A percentile compares a stretch with the other conserved stretches of the same genome.
Conservation (phyloP, 2,113 vertebrate species). For the Tauraco erythrolophus region DNA sequence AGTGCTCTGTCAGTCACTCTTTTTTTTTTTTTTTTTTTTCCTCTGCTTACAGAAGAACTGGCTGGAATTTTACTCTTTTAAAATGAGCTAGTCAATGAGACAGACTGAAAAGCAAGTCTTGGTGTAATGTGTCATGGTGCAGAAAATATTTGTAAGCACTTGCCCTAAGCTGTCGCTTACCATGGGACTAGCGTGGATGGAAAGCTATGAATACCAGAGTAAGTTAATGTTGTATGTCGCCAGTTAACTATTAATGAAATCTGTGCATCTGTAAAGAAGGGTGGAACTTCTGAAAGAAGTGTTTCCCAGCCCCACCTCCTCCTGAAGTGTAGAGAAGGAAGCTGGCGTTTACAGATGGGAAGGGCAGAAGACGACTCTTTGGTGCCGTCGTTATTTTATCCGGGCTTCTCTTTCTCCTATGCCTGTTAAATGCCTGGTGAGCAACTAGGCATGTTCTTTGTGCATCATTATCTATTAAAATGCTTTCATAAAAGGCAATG, state of each 20-base stretch:
- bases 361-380: constrained; percentile 35
- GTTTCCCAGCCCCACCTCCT: constrained; percentile 67
- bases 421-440: neutral
- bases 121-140: neutral
- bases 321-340: constrained; percentile 31
- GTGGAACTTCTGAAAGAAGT: constrained; percentile 46
- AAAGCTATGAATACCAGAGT: constrained; percentile 21
- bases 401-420: neutral
- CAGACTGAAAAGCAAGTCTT: neutral
- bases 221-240: constrained; percentile 61
- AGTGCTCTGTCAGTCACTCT: neutral
- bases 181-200: neutral
- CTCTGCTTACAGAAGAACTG: neutral
- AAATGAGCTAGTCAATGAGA: neutral
- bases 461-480: constrained; percentile 34
- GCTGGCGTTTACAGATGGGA: constrained; percentile 27
- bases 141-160: neutral
- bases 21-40: neutral
- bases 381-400: constrained; percentile 15
- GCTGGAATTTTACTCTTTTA: neutral
- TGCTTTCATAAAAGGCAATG: constrained; percentile 10
- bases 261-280: constrained; percentile 62
- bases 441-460: neutral
- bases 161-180: neutral
- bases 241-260: constrained; percentile 66